Conservation (phyloP, 2,888 invertebrate species). For the Dynastes hyllus region DNA sequence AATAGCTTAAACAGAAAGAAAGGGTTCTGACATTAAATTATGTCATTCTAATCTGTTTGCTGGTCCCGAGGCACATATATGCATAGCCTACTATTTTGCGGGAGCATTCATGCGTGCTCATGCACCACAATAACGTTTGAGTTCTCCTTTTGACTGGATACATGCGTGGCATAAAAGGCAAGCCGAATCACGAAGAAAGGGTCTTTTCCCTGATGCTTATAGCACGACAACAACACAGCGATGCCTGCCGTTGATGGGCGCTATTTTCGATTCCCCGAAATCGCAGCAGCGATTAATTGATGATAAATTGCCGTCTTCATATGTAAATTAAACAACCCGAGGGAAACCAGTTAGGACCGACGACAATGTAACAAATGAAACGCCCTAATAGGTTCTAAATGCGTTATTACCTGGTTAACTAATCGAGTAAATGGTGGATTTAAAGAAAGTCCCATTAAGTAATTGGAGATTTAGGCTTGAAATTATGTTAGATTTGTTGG, state of each 20-base stretch:
- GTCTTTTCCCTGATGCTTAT: neutral
- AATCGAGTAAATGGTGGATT: no score
- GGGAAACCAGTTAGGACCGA: no score
- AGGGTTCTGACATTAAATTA: neutral
- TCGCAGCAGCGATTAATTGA: constrained; percentile 26
- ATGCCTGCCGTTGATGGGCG: neutral
- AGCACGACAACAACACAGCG: neutral
- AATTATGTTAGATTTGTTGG: no score
- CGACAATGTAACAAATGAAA: no score
- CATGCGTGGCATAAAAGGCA: neutral
- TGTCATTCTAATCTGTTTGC: constrained; percentile 1
- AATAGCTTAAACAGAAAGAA: neutral
- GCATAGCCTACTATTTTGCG: constrained; percentile 35
- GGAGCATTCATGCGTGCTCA: constrained; percentile 29
- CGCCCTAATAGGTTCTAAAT: no score
- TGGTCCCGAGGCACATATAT: neutral
- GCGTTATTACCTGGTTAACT: no score
- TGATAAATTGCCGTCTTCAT: constrained; percentile 30
- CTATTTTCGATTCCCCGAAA: constrained; percentile 9
- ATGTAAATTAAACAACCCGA: constrained; percentile 17
- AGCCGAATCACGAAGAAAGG: neutral
- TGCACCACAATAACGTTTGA: constrained; percentile 6
- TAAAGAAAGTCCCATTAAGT: no score
- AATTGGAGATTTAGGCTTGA: no score
- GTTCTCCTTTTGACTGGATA: constrained; percentile 2